phyloP scores from a whole-genome alignment of 2,113 vertebrate genomes.

The Dendrocopos noguchii region DNA sequence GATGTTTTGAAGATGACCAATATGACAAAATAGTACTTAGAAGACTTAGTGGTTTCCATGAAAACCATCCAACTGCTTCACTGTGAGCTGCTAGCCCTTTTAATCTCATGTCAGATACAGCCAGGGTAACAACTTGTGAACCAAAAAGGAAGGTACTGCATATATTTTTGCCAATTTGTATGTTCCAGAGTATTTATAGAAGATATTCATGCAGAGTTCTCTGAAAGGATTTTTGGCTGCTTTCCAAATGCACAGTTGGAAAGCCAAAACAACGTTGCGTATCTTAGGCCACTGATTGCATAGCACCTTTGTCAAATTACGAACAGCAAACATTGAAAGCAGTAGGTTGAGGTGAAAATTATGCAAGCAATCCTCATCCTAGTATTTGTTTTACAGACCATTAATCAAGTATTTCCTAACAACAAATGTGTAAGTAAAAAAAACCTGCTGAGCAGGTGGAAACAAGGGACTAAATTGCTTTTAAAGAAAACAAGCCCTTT shows the following conservation, averaged over 20 bases:
- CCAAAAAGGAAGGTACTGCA: not conserved
- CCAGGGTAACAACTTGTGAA: not conserved
- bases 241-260: not conserved
- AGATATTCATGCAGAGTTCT: not conserved
- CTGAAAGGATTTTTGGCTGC: slow-evolving; percentile 5
- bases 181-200: not conserved
- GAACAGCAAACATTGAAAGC: not conserved
- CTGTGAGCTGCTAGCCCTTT: not conserved
- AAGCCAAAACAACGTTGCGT: not conserved
- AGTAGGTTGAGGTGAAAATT: not conserved
- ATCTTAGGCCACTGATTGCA: not conserved
- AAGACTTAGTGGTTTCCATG: not conserved
- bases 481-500: not conserved
- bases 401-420: not conserved
- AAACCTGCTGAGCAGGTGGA: not conserved
- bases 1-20: not conserved
- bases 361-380: not conserved
- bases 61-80: not conserved
- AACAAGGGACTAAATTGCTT: not conserved
- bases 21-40: not conserved
- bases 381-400: not conserved
- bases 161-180: not conserved
- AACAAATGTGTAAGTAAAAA: not conserved
- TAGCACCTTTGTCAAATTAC: slow-evolving; percentile 1
- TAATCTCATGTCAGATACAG: not conserved